Evolutionary conservation across 2,113 vertebrate genomes (phyloP).

Genomic region (Semicossyphus pulcher): DNA sequence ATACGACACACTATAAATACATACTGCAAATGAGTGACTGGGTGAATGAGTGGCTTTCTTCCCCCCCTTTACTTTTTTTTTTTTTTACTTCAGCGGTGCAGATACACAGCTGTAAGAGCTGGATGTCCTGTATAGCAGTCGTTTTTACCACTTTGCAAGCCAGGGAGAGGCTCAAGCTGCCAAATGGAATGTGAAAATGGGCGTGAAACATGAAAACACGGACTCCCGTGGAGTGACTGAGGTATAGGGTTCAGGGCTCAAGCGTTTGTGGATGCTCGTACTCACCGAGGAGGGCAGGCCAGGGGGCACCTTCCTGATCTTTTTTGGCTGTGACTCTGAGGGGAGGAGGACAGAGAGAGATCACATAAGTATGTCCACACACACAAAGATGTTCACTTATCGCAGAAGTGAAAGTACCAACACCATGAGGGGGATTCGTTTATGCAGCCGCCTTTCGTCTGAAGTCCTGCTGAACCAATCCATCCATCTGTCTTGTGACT

Average conservation of each 20-base stretch:
- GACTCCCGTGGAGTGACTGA: constrained; percentile 11
- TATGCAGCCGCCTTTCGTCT: not conserved
- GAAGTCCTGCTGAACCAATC: constrained; percentile 22
- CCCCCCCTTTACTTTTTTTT: constrained; percentile 3
- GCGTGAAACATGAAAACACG: constrained; percentile 45
- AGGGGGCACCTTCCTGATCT: constrained; percentile 96
- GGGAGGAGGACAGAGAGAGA: constrained; percentile 31
- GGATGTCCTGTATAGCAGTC: constrained; percentile 53
- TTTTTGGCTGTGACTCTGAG: constrained; percentile 93
- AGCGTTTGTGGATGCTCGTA: constrained; percentile 40
- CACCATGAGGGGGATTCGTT: constrained; percentile 17
- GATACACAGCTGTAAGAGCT: constrained; percentile 70
- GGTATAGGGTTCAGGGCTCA: not conserved
- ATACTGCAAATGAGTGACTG: constrained; percentile 70
- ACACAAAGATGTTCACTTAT: constrained; percentile 17
- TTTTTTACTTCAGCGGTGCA: constrained; percentile 34
- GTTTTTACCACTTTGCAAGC: constrained; percentile 40
- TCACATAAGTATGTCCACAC: constrained; percentile 7
- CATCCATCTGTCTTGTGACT: constrained; percentile 41
- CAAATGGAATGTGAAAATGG: constrained; percentile 52
- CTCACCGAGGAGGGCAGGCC: constrained; percentile 96
- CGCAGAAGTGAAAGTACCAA: constrained; percentile 12
- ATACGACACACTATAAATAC: constrained; percentile 80
- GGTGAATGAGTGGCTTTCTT: constrained; percentile 57
- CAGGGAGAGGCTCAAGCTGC: constrained; percentile 40